Conservation (phyloP, 2,888 invertebrate species). For the Ptychoptera contaminata region DNA sequence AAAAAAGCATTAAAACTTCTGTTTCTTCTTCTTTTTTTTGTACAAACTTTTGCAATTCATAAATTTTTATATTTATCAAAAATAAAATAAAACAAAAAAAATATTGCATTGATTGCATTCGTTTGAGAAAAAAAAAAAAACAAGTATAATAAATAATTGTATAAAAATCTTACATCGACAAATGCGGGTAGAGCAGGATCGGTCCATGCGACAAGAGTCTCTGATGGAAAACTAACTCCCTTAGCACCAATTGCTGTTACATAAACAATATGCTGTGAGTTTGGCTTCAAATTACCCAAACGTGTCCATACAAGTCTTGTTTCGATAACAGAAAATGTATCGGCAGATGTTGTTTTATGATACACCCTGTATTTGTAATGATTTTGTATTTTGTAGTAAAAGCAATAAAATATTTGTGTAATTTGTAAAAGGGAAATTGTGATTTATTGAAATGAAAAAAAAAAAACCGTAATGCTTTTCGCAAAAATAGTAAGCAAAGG, state of each 20-base stretch:
- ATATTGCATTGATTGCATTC: too few relatives aligned
- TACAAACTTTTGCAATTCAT: too few relatives aligned
- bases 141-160: neutral
- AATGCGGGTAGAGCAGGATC: constrained; percentile 76
- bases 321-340: constrained; percentile 42
- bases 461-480: too few relatives aligned
- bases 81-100: too few relatives aligned
- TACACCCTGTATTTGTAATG: constrained; percentile 37
- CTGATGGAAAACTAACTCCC: constrained; percentile 61
- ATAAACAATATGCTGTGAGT: constrained; percentile 68
- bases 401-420: neutral
- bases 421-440: neutral
- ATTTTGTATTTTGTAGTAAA: neutral
- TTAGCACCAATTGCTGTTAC: constrained; percentile 51
- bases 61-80: too few relatives aligned
- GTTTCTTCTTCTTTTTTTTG: too few relatives aligned
- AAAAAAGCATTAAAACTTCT: too few relatives aligned
- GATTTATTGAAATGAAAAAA: neutral
- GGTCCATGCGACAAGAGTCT: constrained; percentile 73
- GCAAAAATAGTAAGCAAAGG: neutral
- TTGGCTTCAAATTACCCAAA: constrained; percentile 55
- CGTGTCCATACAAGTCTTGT: constrained; percentile 56
- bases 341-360: constrained; percentile 49
- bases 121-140: too few relatives aligned
- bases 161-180: constrained; percentile 49